Conservation (phyloP, 2,888 invertebrate genomes). For the Hermaeophaga mercurialis region DNA sequence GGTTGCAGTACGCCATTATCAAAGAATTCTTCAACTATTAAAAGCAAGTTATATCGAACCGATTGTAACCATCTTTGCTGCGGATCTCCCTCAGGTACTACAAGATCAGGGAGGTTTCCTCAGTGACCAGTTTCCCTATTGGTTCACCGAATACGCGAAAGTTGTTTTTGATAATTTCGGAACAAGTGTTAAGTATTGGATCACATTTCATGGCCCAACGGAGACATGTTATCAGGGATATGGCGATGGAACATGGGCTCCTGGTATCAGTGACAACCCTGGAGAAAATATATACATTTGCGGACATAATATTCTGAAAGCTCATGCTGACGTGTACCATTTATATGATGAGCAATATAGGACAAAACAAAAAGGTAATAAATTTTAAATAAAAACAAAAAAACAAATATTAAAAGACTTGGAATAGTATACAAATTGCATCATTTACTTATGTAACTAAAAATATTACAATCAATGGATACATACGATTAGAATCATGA, state of each 20-base stretch:
- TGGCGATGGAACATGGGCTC: conserved; percentile 18
- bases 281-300: conserved; percentile 19
- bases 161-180: conserved; percentile 24
- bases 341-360: conserved; percentile 16
- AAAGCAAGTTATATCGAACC: conserved; percentile 22
- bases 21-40: not conserved
- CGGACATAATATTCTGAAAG: conserved; percentile 19
- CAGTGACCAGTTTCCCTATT: conserved; percentile 2
- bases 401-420: no score
- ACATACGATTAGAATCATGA: no score
- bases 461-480: no score
- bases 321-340: conserved; percentile 20
- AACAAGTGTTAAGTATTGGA: conserved; percentile 21
- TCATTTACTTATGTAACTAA: no score
- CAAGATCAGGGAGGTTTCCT: conserved; percentile 25
- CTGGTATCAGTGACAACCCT: conserved; percentile 9
- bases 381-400: no score
- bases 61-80: conserved; percentile 17
- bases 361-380: conserved; percentile 10
- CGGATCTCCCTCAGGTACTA: conserved; percentile 22
- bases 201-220: conserved; percentile 22
- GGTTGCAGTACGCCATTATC: not conserved
- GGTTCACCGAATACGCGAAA: conserved; percentile 22
- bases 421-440: no score
- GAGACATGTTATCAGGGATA: conserved; percentile 16